These are phyloP conservation scores for Coenobita brevimanus DNA, from an alignment of 1,140 invertebrate genomes.

Conservation along the genomic window DNA sequence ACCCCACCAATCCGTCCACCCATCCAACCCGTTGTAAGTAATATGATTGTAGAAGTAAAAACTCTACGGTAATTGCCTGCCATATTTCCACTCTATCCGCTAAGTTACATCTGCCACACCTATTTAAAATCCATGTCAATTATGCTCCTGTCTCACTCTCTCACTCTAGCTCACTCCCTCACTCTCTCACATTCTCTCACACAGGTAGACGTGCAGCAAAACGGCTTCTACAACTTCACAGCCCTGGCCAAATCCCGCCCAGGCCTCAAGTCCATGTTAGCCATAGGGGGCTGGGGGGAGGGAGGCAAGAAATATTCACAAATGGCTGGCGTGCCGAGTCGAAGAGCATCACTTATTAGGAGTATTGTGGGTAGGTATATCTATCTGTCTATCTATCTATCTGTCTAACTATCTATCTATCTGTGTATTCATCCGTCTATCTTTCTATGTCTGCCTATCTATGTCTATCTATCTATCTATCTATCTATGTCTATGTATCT, in stretches of 20 bases:
- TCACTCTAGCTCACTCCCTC: background rate
- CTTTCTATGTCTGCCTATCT: too few relatives aligned
- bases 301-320: slow-evolving; percentile 89
- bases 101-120: too few relatives aligned
- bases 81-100: too few relatives aligned
- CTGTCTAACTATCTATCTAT: background rate
- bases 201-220: slow-evolving; percentile 49
- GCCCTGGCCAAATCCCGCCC: slow-evolving; percentile 81
- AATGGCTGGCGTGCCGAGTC: slow-evolving; percentile 81
- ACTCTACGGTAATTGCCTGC: too few relatives aligned
- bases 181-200: background rate
- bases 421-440: too few relatives aligned
- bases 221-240: slow-evolving; percentile 72
- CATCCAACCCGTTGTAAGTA: too few relatives aligned
- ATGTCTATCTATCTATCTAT: too few relatives aligned
- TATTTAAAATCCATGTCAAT: too few relatives aligned
- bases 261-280: slow-evolving; percentile 84
- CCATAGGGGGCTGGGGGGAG: slow-evolving; percentile 92
- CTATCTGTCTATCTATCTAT: background rate
- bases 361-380: slow-evolving; percentile 73
- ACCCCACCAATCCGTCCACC: too few relatives aligned
- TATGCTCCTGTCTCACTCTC: background rate
- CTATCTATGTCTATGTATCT: too few relatives aligned
- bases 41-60: too few relatives aligned
- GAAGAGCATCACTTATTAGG: slow-evolving; percentile 82